Evolutionary conservation across 2,797 vertebrate species (phyloP), one percentile per base, ranked within the genome.

Genomic region (Mus caroli): DNA sequence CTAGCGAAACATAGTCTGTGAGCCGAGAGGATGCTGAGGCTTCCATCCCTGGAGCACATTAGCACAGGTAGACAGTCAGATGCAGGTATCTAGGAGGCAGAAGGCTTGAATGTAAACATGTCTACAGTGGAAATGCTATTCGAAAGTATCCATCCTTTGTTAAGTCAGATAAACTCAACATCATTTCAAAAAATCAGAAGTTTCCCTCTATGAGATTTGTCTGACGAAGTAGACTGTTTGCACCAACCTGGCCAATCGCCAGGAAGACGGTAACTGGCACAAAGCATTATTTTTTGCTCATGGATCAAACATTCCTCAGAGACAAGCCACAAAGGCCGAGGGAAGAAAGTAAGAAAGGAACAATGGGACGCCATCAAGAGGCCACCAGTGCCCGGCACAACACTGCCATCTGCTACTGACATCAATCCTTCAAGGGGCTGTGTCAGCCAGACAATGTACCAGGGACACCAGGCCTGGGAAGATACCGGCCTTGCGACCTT

Each of bases 301-400:
- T 94, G 97, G 96, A 73, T 96, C 92, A 75, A 76, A 98, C 92
- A 85, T 80, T 97, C 97, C 93, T 97, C 67, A 87, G 96, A 98
- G 96, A 37, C 95, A 92, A 94, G 50, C 95, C 80, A 97, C 97
- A 98, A 98, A 98, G 97, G 43, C 96, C 85, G 71, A 26, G 88
- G 88, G 97, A 98, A 9, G 75, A 96, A 97, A 90, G 60, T 73
- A 76, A 52, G 90, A 97, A 89, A 97, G 96, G 96, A 98, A 99
- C 98, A 99, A 98, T 98, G 97, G 97, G 95, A 97, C 37, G 5
- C 83, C 97, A 97, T 96, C 97, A 97, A 94, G 92, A 94, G 96
- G 58, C 97, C 97, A 97, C 37, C 97, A 97, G 94, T 92, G 97
- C 94, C 96, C 95, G 94, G 96, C 97, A 98, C 98, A 96, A 95